Conservation (phyloP, 2,113 vertebrate species). For the Pagrus major region DNA sequence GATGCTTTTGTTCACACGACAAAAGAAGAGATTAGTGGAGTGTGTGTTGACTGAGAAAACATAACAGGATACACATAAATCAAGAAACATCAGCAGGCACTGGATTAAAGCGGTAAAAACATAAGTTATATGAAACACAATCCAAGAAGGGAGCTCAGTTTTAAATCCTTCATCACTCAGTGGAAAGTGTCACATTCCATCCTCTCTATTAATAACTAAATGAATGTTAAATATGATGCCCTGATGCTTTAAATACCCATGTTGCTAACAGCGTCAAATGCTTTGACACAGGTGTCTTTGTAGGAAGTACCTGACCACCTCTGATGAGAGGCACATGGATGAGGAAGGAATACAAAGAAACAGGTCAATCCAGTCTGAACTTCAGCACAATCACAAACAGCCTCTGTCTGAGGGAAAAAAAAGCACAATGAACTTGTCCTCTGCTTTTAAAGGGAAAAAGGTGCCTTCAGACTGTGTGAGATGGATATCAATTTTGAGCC, state of each 20-base stretch:
- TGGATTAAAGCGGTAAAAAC: conserved; percentile 44
- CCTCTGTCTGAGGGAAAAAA: conserved; percentile 32
- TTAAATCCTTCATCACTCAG: conserved; percentile 44
- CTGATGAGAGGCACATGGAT: conserved; percentile 42
- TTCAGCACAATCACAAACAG: conserved; percentile 36
- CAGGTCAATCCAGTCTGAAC: conserved; percentile 60
- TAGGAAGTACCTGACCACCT: conserved; percentile 48
- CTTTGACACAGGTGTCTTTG: conserved; percentile 38
- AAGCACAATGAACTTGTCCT: conserved; percentile 27
- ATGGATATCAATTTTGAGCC: too few species aligned
- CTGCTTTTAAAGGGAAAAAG: too few species aligned
- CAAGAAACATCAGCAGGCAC: neutral
- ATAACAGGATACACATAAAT: conserved; percentile 33
- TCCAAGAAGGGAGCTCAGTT: conserved; percentile 38
- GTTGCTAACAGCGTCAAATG: conserved; percentile 5
- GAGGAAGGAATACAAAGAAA: conserved; percentile 61
- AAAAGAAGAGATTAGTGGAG: conserved; percentile 23
- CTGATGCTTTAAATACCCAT: conserved; percentile 41
- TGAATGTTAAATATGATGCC: conserved; percentile 49
- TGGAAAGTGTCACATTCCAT: conserved; percentile 34
- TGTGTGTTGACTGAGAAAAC: conserved; percentile 38
- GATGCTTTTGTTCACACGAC: conserved; percentile 25
- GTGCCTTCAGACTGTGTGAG: too few species aligned
- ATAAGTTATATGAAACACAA: conserved; percentile 39
- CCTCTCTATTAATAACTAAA: conserved; percentile 46